Conservation (phyloP, 53 echinoderm and acorn worm species). For the Arbacia lixula region DNA sequence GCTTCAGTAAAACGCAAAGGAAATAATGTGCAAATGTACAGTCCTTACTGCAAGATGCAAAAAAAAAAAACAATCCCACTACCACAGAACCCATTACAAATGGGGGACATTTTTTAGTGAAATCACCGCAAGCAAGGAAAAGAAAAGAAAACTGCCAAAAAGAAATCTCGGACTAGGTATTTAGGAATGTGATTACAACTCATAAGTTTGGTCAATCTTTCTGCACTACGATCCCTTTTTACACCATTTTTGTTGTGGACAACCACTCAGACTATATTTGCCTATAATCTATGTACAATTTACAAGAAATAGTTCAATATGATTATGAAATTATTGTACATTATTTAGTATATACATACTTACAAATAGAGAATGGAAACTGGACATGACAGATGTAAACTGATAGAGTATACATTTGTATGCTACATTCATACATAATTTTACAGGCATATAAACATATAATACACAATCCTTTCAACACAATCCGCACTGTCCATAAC, state of each 20-base stretch:
- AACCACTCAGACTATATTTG: not conserved
- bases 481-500: no score
- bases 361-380: no score
- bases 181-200: constrained; percentile 19
- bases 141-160: constrained; percentile 11
- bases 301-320: constrained; percentile 1
- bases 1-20: no score
- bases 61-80: constrained; percentile 24
- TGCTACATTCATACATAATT: not conserved
- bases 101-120: not conserved
- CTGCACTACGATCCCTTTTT: not conserved
- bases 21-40: no score
- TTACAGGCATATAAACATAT: not conserved
- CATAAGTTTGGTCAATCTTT: not conserved
- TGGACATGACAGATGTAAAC: no score
- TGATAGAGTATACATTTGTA: no score
- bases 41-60: no score
- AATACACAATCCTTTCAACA: no score
- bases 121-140: not conserved
- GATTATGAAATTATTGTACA: not conserved
- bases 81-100: not conserved
- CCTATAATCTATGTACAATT: constrained; percentile 18
- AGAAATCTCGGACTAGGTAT: not conserved
- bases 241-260: not conserved
- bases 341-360: not conserved